These are phyloP conservation scores for Scaptomyza reducta DNA, from an alignment of 2,888 invertebrate species.

Conservation along the genomic window DNA sequence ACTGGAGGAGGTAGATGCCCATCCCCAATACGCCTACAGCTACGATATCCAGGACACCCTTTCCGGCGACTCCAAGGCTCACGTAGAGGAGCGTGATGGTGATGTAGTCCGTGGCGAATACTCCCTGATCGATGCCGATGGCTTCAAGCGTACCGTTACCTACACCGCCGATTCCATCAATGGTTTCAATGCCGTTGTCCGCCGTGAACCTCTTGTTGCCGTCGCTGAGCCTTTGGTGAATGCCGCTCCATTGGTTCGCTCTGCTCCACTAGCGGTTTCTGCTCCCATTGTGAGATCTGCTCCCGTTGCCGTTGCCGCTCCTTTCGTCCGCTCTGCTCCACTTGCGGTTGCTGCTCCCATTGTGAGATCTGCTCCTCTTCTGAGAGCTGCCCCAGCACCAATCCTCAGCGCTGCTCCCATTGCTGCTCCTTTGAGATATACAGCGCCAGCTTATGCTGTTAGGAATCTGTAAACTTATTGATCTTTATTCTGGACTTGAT, in stretches of 20 bases:
- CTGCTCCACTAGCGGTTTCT: slow-evolving; percentile 53
- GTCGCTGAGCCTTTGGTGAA: slow-evolving; percentile 60
- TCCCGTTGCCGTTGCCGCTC: slow-evolving; percentile 46
- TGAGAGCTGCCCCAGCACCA: slow-evolving; percentile 46
- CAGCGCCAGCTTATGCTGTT: slow-evolving; percentile 64
- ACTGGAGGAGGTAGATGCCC: slow-evolving; percentile 73
- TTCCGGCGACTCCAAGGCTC: slow-evolving; percentile 83
- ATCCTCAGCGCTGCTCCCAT: slow-evolving; percentile 4
- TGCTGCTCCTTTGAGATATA: slow-evolving; percentile 60
- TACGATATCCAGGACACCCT: slow-evolving; percentile 82
- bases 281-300: slow-evolving; percentile 49
- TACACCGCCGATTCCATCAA: slow-evolving; percentile 82
- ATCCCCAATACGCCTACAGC: slow-evolving; percentile 81
- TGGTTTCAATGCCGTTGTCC: slow-evolving; percentile 83
- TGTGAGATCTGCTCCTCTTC: slow-evolving; percentile 54
- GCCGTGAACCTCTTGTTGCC: slow-evolving; percentile 75
- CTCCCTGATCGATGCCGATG: slow-evolving; percentile 83
- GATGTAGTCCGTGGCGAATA: slow-evolving; percentile 83
- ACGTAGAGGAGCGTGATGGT: slow-evolving; percentile 82
- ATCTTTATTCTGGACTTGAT: slow-evolving; percentile 1
- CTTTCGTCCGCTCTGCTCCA: slow-evolving; percentile 47
- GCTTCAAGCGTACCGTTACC: slow-evolving; percentile 80
- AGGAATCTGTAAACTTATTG: slow-evolving; percentile 61
- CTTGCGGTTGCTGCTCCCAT: slow-evolving; percentile 47
- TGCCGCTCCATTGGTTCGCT: slow-evolving; percentile 71